A percentile compares a stretch with the other conserved stretches of the same genome.
Evolutionary conservation across 2,113 vertebrate genomes (phyloP).

Genomic region (Romanogobio albipinnatus): DNA sequence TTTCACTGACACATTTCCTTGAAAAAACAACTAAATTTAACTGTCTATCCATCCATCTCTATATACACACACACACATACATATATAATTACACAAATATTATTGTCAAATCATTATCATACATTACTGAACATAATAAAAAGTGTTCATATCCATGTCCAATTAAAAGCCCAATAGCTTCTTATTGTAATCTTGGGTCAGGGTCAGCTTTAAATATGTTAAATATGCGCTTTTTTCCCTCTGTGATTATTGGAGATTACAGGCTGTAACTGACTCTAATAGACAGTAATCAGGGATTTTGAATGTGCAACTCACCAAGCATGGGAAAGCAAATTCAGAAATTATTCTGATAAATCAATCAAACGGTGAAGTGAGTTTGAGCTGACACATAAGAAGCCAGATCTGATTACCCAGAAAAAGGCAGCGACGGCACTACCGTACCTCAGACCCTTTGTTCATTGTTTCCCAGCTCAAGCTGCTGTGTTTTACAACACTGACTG

Average conservation of each 20-base stretch:
- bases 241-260: slow-evolving; percentile 1
- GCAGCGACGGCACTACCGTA: background rate
- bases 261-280: slow-evolving; percentile 38
- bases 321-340: slow-evolving; percentile 44
- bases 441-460: slow-evolving; percentile 29
- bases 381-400: slow-evolving; percentile 42
- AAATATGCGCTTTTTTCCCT: no score
- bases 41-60: no score
- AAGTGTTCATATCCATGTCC: no score
- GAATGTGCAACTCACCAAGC: background rate
- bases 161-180: background rate
- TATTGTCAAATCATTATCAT: no score
- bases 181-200: background rate
- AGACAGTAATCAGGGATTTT: slow-evolving; percentile 20
- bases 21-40: no score
- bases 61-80: no score
- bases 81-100: no score
- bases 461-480: slow-evolving; percentile 12
- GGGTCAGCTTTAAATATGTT: background rate
- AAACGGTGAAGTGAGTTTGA: slow-evolving; percentile 19
- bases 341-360: slow-evolving; percentile 54
- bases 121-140: no score
- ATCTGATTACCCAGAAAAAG: slow-evolving; percentile 31
- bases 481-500: slow-evolving; percentile 25
- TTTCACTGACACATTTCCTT: no score